These are phyloP conservation scores for Eubasilissa splendida DNA, from an alignment of 2,888 invertebrate genomes.

Conservation along the genomic window DNA sequence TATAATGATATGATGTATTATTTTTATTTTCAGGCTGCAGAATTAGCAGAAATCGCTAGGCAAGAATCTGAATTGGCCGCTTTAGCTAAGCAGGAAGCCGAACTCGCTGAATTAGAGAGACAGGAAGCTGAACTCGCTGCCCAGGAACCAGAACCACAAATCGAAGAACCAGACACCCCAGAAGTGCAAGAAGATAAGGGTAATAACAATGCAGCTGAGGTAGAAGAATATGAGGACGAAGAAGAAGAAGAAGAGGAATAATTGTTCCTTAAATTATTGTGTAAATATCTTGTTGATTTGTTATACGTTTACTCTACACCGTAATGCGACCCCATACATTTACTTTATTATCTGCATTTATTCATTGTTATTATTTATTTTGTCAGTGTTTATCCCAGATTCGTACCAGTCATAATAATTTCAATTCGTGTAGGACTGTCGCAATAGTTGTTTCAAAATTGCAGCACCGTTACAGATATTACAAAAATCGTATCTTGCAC, in stretches of 20 bases:
- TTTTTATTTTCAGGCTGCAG: slow-evolving; percentile 71
- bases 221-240: slow-evolving; percentile 66
- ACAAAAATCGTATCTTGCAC: background rate
- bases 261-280: slow-evolving; percentile 13
- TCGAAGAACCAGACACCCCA: slow-evolving; percentile 71
- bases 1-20: background rate
- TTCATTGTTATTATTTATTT: slow-evolving; percentile 16
- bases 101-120: slow-evolving; percentile 61
- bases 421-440: no score
- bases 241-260: slow-evolving; percentile 27
- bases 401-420: no score
- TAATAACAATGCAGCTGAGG: slow-evolving; percentile 67
- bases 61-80: slow-evolving; percentile 75
- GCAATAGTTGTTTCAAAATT: no score
- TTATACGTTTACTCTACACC: slow-evolving; percentile 18
- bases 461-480: no score
- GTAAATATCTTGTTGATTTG: slow-evolving; percentile 40
- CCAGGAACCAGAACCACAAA: slow-evolving; percentile 64
- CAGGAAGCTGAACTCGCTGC: slow-evolving; percentile 62
- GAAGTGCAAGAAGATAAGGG: slow-evolving; percentile 64
- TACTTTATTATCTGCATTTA: slow-evolving; percentile 27
- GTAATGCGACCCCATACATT: background rate
- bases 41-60: slow-evolving; percentile 77
- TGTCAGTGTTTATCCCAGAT: background rate
- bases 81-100: slow-evolving; percentile 74